These are phyloP conservation scores for Sylvicola cinctus DNA, from an alignment of 2,888 invertebrate genomes.

Conservation along the genomic window DNA sequence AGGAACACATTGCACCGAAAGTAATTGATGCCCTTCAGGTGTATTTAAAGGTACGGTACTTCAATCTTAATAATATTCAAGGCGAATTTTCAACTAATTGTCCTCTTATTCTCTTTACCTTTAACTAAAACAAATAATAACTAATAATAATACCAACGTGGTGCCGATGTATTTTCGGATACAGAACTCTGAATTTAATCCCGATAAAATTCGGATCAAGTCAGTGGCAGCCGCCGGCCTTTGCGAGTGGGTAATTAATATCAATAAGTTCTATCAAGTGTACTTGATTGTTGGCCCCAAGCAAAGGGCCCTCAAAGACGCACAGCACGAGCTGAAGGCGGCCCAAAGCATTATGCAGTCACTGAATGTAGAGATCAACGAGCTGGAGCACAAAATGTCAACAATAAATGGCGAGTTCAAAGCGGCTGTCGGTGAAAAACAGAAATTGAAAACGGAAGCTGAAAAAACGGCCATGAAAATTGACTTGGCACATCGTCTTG, in stretches of 20 bases:
- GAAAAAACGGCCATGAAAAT: conserved; percentile 77
- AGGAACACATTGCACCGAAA: conserved; percentile 80
- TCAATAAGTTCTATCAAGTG: conserved; percentile 72
- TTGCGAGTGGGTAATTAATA: conserved; percentile 89
- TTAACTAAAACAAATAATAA: too few relatives aligned
- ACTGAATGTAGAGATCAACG: conserved; percentile 49
- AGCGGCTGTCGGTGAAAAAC: conserved; percentile 64
- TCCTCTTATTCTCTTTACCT: too few relatives aligned
- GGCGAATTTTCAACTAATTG: too few relatives aligned
- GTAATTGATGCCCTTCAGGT: conserved; percentile 52
- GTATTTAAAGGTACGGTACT: conserved; percentile 20
- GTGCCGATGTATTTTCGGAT: too few relatives aligned
- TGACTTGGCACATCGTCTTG: conserved; percentile 75
- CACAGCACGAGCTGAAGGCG: conserved; percentile 62
- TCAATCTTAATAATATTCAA: too few relatives aligned
- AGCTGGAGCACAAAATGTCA: conserved; percentile 51
- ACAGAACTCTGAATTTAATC: conserved; percentile 66
- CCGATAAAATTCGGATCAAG: conserved; percentile 64
- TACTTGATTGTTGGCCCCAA: conserved; percentile 87
- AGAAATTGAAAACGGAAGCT: conserved; percentile 82
- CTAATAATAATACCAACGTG: too few relatives aligned
- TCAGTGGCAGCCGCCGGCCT: conserved; percentile 83
- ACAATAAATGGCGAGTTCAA: conserved; percentile 66
- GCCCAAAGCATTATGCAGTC: conserved; percentile 61
- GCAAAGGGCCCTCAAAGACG: conserved; percentile 61